Evolutionary conservation across 2,113 vertebrate genomes (phyloP), one percentile per base, ranked within the genome.

Genomic region (Ahaetulla prasina): DNA sequence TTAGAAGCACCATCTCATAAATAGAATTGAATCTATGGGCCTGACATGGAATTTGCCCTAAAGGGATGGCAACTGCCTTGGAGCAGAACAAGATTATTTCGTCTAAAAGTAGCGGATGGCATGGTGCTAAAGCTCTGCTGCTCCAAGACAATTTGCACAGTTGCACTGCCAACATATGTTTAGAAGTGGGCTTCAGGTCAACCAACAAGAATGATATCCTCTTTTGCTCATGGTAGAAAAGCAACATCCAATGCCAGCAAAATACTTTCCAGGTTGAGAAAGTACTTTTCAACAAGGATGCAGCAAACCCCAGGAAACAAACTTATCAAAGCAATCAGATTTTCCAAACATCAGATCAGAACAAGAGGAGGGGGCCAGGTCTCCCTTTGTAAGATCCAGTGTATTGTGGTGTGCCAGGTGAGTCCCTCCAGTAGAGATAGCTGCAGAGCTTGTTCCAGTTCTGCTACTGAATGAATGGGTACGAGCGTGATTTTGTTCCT

Each of bases 251-350:
- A 3, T 95, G 95, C 96, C 95, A 97, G 95, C 85, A 92, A 96
- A 97, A 97, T 97, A 96, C 80, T 97, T 97, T 97, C 97, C 97
- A 97, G 96, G 95, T 97, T 96, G 95, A 97, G 96, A 96, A 97
- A 93, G 90, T 95, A 96, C 95, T 95, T 90, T 96, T 95, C 93
- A 94, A 90, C 89, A 93, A 95, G 95, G 96, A 86, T 90, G 95
- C 94, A 94, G 52, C 80, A 16, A 90, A 90, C 93, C 95, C 91
- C 95, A 95, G 94, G 88, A 95, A 93, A 84, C 49, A 53, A 96
- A 95, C 96, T 95, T 95, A 95, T 94, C 96, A 97, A 97, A 97
- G 97, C 96, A 96, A 91, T 39, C 95, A 94, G 94, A 92, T 95
- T 96, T 97, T 97, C 97, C 95, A 94, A 93, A 94, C 94, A 63